These are phyloP conservation scores for Bilobella aurantiaca DNA, from an alignment of 1,140 invertebrate genomes.

Conservation along the genomic window DNA sequence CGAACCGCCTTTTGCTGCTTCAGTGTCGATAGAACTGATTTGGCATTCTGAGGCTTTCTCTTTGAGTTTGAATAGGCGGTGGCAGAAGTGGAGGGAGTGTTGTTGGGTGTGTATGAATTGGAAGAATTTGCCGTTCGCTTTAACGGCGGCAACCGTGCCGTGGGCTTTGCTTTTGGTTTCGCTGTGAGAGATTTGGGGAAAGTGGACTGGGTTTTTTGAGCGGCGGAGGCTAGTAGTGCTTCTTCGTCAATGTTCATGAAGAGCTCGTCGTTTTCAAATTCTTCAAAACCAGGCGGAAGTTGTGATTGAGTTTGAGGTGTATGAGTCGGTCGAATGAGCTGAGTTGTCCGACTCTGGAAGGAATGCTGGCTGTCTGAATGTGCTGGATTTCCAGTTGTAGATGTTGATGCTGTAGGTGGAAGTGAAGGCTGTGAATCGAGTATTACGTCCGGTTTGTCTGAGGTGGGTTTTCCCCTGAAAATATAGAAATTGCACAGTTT, in stretches of 20 bases:
- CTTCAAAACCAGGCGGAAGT: not conserved
- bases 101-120: not conserved
- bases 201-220: not conserved
- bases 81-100: not conserved
- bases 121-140: not conserved
- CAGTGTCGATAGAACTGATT: not conserved
- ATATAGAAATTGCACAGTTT: no score
- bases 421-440: no score
- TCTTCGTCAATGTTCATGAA: not conserved
- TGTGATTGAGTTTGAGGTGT: not conserved
- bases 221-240: not conserved
- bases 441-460: no score
- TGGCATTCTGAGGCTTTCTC: no score
- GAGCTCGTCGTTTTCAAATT: not conserved
- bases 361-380: not conserved
- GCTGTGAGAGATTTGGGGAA: not conserved
- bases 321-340: not conserved
- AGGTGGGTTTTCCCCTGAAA: no score
- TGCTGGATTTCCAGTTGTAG: slow-evolving; percentile 42
- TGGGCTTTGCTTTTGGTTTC: not conserved
- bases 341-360: not conserved
- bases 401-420: no score
- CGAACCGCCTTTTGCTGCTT: not conserved
- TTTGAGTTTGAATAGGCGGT: not conserved
- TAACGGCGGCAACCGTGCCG: not conserved